These are phyloP conservation scores for Plotosus lineatus DNA, from an alignment of 2,113 vertebrate species.

Conservation along the genomic window DNA sequence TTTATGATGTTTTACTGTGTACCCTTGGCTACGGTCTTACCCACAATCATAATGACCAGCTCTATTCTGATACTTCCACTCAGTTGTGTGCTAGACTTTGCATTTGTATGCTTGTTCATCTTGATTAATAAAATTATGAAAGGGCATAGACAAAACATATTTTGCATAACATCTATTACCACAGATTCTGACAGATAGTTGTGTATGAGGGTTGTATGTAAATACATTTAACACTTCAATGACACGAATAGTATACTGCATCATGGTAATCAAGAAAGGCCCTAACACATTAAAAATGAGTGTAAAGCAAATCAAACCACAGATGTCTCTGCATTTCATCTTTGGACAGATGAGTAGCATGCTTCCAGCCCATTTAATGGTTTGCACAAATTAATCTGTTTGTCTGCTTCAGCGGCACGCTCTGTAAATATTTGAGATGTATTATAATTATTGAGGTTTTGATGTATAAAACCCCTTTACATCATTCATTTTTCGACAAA, in stretches of 20 bases:
- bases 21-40: background rate
- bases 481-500: background rate
- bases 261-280: background rate
- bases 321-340: too few relatives aligned
- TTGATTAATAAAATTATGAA: background rate
- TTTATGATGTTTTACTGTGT: background rate
- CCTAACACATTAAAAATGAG: background rate
- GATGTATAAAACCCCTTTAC: background rate
- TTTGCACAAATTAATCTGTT: constrained; percentile 16
- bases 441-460: background rate
- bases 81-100: background rate
- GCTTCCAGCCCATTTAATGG: background rate
- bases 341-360: background rate
- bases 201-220: background rate
- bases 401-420: background rate
- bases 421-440: background rate
- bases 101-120: background rate
- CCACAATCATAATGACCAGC: background rate
- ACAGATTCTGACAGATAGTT: background rate
- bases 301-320: background rate
- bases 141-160: background rate
- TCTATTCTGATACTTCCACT: background rate
- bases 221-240: background rate
- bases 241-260: background rate
- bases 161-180: background rate